phyloP scores from a whole-genome alignment of 2,797 vertebrate species.

The Cyclopterus lumpus region DNA sequence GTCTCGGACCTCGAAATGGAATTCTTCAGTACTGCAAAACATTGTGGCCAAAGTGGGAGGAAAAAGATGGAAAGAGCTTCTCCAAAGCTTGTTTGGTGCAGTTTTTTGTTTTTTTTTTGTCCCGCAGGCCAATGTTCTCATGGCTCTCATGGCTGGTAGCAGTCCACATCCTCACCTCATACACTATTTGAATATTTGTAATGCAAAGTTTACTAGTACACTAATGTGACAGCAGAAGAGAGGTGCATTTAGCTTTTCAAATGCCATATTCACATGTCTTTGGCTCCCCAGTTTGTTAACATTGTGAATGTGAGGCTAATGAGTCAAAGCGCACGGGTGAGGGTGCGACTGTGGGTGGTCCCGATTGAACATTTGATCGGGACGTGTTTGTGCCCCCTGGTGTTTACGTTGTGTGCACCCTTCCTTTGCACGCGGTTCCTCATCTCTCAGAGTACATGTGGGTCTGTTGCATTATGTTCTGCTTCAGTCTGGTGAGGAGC shows the following conservation, averaged over 20 bases:
- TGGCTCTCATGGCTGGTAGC: neutral
- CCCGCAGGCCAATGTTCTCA: neutral
- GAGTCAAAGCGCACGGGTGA: conserved; percentile 29
- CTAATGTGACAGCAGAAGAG: conserved; percentile 1
- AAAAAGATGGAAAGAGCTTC: neutral
- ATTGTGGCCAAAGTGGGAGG: neutral
- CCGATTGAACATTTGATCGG: conserved; percentile 12
- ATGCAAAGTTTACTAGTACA: neutral
- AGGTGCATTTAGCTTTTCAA: conserved; percentile 3
- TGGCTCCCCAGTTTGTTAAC: conserved; percentile 4
- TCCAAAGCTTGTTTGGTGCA: neutral
- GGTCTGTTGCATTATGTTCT: neutral
- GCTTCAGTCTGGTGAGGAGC: neutral
- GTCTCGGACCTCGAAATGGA: neutral
- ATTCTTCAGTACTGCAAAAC: neutral
- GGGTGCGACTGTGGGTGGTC: conserved; percentile 29
- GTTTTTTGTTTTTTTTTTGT: neutral
- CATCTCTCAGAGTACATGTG: neutral
- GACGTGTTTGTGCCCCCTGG: neutral
- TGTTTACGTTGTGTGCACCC: neutral
- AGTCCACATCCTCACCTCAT: conserved; percentile 8
- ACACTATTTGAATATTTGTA: conserved; percentile 23
- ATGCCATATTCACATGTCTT: conserved; percentile 22
- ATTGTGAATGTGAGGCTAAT: conserved; percentile 21
- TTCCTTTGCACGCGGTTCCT: neutral